These are phyloP conservation scores for Drosophila nigromelanica DNA, from an alignment of 1,140 invertebrate genomes.

Conservation along the genomic window DNA sequence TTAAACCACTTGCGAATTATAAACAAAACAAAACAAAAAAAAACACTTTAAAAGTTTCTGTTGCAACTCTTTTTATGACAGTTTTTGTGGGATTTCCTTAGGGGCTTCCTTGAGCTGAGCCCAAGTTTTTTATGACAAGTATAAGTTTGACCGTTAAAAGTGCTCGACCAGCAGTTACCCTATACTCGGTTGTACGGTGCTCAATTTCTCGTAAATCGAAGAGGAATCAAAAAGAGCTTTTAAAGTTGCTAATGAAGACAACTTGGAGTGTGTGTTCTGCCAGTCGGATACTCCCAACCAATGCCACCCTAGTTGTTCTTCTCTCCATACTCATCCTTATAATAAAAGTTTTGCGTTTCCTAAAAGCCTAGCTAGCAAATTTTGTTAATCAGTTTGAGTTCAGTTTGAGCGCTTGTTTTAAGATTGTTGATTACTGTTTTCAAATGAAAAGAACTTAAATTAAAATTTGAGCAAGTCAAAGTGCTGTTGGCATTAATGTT, in stretches of 20 bases:
- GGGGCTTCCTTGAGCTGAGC: too few relatives aligned
- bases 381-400: not conserved
- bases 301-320: too few relatives aligned
- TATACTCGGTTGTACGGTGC: not conserved
- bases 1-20: constrained; percentile 3
- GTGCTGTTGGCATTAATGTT: not conserved
- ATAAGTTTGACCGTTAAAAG: not conserved
- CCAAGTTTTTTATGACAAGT: not conserved
- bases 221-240: too few relatives aligned
- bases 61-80: constrained; percentile 3
- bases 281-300: too few relatives aligned
- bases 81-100: too few relatives aligned
- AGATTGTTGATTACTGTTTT: not conserved
- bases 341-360: too few relatives aligned
- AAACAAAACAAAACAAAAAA: not conserved
- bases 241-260: too few relatives aligned
- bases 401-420: not conserved
- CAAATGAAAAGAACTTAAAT: too few relatives aligned
- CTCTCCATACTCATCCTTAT: too few relatives aligned
- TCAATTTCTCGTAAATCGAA: too few relatives aligned
- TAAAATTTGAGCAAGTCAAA: not conserved
- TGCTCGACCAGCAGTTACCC: not conserved
- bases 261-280: too few relatives aligned
- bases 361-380: not conserved
- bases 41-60: too few relatives aligned